Evolutionary conservation across 2,113 vertebrate species (phyloP).

Genomic region (Nanorana parkeri): DNA sequence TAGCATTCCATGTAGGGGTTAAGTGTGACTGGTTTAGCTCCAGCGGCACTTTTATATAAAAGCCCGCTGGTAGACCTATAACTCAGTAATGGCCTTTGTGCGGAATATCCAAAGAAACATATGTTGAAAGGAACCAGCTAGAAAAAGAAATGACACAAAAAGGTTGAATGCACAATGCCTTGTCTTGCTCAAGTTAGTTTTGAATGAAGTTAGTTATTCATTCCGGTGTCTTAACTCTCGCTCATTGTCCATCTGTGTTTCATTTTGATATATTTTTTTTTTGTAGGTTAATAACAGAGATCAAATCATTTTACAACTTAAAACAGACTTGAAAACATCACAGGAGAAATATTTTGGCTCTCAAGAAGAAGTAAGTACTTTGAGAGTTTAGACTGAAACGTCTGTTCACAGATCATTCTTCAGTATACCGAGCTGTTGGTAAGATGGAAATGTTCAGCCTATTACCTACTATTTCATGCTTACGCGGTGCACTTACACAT

Average conservation of each 20-base stretch:
- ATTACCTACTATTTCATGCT: conserved; percentile 17
- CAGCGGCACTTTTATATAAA: conserved; percentile 21
- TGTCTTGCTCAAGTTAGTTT: conserved; percentile 40
- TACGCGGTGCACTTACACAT: neutral
- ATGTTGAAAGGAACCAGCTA: conserved; percentile 33
- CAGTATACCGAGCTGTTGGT: conserved; percentile 32
- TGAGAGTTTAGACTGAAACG: conserved; percentile 48
- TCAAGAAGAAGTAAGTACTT: conserved; percentile 64
- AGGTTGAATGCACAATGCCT: conserved; percentile 39
- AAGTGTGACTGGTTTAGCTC: conserved; percentile 4
- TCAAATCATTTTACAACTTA: conserved; percentile 68
- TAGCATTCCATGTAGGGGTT: neutral
- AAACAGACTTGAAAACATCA: conserved; percentile 63
- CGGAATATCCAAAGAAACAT: conserved; percentile 18
- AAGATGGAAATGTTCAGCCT: conserved; percentile 37
- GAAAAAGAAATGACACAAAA: conserved; percentile 28
- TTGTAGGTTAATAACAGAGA: conserved; percentile 66
- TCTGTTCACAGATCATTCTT: conserved; percentile 46
- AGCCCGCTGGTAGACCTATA: conserved; percentile 6
- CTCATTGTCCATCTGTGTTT: conserved; percentile 30
- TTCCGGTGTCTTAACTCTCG: conserved; percentile 27
- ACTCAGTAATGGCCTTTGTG: conserved; percentile 25
- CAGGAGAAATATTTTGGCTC: conserved; percentile 62
- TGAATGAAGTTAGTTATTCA: conserved; percentile 37
- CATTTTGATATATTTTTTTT: neutral